Base-by-base conservation (phyloP, 2,888 invertebrate genomes). In the Mallateleia sp. region DNA sequence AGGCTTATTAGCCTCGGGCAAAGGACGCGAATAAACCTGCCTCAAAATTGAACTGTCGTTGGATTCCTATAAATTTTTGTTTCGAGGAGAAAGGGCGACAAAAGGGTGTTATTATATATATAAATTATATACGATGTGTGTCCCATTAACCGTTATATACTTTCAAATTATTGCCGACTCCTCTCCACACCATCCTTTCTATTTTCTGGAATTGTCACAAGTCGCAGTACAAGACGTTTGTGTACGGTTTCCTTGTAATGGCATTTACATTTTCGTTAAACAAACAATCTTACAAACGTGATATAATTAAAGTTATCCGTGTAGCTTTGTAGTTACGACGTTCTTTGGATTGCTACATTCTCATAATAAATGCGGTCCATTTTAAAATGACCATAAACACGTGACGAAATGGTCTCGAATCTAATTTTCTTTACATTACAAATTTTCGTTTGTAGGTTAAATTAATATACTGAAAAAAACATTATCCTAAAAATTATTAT, bases 1-100 rank as follows among this genome's bases (percentile, higher is more conserved):
- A 81, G 81, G 81, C 66, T 74, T 34, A 72, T 56, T 69, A 52
- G 72, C 80, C 80, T 80, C 72, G 54, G 79, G 71, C 58, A 58
- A 80, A 60, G 50, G 62, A 74, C 38, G 50, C 60, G 50, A 74
- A 74, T 58, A 54, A 60, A 60, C 74, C 18, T 50, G 62, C 74
- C 28, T 42, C 32, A 72, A 72, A 72, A 72, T 58, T 58, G 25
- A 72, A 72, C 72, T 47, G 72, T 72, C 45, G 58, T 25, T 72
- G 58, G 25, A 74, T 50, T 74, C 62, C 62, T 60, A 28, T 50
- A 14, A 3, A 50, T 74, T 60, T 74, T 74, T 60, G 42, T 9
- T 32, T 32, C 18, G 5, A 52, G 24, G 52, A 52, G 52, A 52
- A 52, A 52, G 52, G 52, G 52, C 22, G 14, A 52, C 24, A 24